Conservation (phyloP, 2,888 invertebrate species). For the Holacanthella duospinosa region DNA sequence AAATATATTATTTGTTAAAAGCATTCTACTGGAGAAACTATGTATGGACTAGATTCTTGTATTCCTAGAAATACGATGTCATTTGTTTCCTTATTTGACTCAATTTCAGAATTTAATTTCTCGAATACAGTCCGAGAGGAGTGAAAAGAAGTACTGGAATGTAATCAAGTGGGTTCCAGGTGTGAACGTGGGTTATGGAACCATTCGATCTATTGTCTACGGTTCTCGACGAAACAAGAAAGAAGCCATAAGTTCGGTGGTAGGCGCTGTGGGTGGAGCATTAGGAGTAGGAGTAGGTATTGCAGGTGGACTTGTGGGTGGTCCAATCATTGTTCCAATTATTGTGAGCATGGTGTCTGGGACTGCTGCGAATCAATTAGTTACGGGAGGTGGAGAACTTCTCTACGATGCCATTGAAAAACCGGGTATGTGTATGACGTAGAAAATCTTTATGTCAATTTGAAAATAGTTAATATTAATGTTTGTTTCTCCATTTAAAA, state of each 20-base stretch:
- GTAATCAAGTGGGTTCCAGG: conserved; percentile 17
- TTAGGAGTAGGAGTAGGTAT: conserved; percentile 6
- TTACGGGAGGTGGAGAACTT: conserved; percentile 21
- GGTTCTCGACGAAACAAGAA: conserved; percentile 18
- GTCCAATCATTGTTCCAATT: conserved; percentile 14
- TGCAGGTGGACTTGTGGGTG: conserved; percentile 15
- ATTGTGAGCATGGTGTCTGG: background rate
- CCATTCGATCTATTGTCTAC: conserved; percentile 17
- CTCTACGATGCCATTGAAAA: conserved; percentile 4
- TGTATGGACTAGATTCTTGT: too few species aligned
- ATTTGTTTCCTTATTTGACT: too few species aligned
- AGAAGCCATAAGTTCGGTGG: conserved; percentile 13
- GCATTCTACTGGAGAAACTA: too few species aligned
- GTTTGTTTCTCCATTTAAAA: too few species aligned
- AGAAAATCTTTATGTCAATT: background rate
- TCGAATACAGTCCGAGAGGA: conserved; percentile 1
- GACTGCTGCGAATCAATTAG: conserved; percentile 10
- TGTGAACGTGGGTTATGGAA: conserved; percentile 22
- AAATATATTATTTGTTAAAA: too few species aligned
- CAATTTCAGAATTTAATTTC: too few species aligned
- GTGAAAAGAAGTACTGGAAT: conserved; percentile 22
- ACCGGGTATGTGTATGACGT: background rate
- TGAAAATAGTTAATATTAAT: background rate
- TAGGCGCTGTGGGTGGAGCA: conserved; percentile 11
- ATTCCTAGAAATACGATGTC: too few species aligned